Percentiles rank a stretch among this genome's conserved stretches.
phyloP scores from a whole-genome alignment of 2,113 vertebrate genomes.

The Oxygymnocypris stewartii region DNA sequence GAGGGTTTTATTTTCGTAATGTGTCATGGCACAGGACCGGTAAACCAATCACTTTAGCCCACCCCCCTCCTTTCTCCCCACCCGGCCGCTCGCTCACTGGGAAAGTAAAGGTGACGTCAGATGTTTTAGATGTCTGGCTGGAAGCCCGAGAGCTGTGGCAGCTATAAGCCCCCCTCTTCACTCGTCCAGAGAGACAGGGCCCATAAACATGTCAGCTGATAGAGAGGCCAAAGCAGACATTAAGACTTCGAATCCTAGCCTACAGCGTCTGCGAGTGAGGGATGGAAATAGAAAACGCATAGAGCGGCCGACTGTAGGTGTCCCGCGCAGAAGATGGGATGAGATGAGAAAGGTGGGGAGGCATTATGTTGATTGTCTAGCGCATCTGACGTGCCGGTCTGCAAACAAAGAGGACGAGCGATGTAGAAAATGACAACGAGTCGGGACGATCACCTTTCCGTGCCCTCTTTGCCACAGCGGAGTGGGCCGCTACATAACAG shows the following conservation, averaged over 20 bases:
- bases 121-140: constrained; percentile 71
- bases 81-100: constrained; percentile 53
- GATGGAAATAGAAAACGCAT: constrained; percentile 41
- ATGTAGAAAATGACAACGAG: constrained; percentile 66
- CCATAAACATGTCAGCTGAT: constrained; percentile 65
- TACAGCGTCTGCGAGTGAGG: constrained; percentile 18
- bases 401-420: constrained; percentile 67
- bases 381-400: constrained; percentile 57
- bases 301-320: constrained; percentile 52
- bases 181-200: constrained; percentile 63
- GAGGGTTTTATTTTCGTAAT: constrained; percentile 77
- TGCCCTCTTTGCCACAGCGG: constrained; percentile 61
- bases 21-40: constrained; percentile 74
- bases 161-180: constrained; percentile 64
- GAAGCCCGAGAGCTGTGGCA: constrained; percentile 71
- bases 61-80: constrained; percentile 54
- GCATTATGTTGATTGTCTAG: constrained; percentile 74
- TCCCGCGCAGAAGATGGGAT: constrained; percentile 52
- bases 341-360: constrained; percentile 64
- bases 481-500: constrained; percentile 71
- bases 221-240: constrained; percentile 53
- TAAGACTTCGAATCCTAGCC: constrained; percentile 49
- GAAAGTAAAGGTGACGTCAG: constrained; percentile 76
- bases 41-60: constrained; percentile 76
- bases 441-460: constrained; percentile 67